Base-by-base conservation (phyloP, 2,888 invertebrate genomes). In the Drosophila quinaria region DNA sequence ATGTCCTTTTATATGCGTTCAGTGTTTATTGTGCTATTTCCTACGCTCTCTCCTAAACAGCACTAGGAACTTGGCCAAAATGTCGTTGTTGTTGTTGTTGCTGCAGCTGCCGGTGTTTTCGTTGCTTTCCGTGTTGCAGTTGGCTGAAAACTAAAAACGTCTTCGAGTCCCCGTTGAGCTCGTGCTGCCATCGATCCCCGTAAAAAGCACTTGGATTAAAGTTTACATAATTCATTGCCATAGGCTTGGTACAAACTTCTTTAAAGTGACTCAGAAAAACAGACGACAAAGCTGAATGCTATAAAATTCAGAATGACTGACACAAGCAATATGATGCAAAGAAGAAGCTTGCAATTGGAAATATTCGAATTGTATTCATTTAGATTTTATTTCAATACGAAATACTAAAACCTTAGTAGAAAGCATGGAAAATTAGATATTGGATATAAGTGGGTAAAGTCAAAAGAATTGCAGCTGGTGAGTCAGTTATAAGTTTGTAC, bases 1-100 rank as follows among this genome's bases (percentile, higher is more conserved):
- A 83, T 84, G 89, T 87, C 89, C 87, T 89, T 76, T 84, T 84
- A 87, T 87, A 87, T 89, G 87, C 87, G 87, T 84, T 89, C 89
- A 70, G 81, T 84, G 84, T 89, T 87, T 84, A 89, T 89, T 89
- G 87, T 89, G 71, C 81, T 71, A 83, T 84, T 84, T 83, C 70
- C 81, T 71, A 78, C 55, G 67, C 65, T 69, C 46, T 65, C 66
- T 72, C 68, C 71, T 74, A 74, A 83, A 61, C 83, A 66, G 69
- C 69, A 56, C 74, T 69, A 83, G 62, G 71, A 83, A 87, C 87
- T 87, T 87, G 71, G 74, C 52, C 87, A 65, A 87, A 73, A 80
- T 72, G 61, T 68, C 68, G 52, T 58, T 42, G 25, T 41, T 61
- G 59, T 29, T 62, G 31, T 59, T 62, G 49, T 52, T 54, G 31